These are phyloP conservation scores for Drosophila sulfurigaster DNA, from an alignment of 1,140 invertebrate genomes.

Conservation along the genomic window DNA sequence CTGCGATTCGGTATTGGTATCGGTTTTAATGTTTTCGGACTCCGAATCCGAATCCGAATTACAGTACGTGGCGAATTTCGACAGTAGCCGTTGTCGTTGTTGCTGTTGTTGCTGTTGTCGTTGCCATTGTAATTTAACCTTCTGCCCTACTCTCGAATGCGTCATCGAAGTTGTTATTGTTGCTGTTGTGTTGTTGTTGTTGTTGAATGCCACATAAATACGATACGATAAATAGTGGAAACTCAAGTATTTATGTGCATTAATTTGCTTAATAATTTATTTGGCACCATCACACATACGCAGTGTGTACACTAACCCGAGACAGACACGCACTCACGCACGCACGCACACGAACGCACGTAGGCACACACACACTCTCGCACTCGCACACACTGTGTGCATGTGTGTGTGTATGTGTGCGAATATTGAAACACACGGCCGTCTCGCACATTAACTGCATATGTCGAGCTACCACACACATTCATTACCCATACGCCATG, in stretches of 20 bases:
- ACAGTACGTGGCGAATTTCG: slow-evolving; percentile 53
- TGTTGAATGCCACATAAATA: slow-evolving; percentile 31
- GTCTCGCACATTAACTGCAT: slow-evolving; percentile 54
- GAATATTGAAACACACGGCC: slow-evolving; percentile 40
- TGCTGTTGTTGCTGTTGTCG: slow-evolving; percentile 55
- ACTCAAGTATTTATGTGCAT: slow-evolving; percentile 39
- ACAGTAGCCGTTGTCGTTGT: slow-evolving; percentile 36
- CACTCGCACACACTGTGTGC: slow-evolving; percentile 29
- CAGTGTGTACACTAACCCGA: slow-evolving; percentile 12
- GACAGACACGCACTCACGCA: slow-evolving; percentile 17
- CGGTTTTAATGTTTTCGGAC: slow-evolving; percentile 48
- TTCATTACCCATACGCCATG: slow-evolving; percentile 75
- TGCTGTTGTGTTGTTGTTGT: slow-evolving; percentile 14
- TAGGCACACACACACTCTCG: slow-evolving; percentile 1
- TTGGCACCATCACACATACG: slow-evolving; percentile 55
- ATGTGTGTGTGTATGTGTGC: slow-evolving; percentile 13
- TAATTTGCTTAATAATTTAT: slow-evolving; percentile 70
- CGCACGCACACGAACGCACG: slow-evolving; percentile 47
- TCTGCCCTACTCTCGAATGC: slow-evolving; percentile 83
- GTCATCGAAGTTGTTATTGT: slow-evolving; percentile 62
- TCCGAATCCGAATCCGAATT: slow-evolving; percentile 34
- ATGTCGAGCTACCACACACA: slow-evolving; percentile 43
- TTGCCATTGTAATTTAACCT: slow-evolving; percentile 80
- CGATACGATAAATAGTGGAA: slow-evolving; percentile 15
- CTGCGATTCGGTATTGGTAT: slow-evolving; percentile 54